Percentiles rank a stretch among this genome's conserved stretches.
Conservation (phyloP, 1,140 invertebrate genomes). For the Radopholus similis region DNA sequence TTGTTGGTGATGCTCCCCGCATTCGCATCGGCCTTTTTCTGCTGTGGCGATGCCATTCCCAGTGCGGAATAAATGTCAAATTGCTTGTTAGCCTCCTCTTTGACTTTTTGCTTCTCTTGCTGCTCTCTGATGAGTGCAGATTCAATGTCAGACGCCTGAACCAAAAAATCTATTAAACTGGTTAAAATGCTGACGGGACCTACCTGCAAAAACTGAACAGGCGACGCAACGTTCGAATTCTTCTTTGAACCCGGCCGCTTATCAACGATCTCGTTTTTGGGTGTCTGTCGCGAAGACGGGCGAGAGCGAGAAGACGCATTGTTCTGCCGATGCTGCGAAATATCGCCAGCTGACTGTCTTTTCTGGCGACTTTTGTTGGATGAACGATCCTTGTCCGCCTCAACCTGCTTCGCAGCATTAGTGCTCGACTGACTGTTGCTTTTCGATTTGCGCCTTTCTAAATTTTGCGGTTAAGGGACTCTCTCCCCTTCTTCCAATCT, state of each 20-base stretch:
- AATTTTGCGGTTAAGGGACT: too few relatives aligned
- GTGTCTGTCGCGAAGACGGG: background rate
- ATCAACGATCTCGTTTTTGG: background rate
- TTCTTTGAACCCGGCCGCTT: background rate
- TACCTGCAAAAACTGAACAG: background rate
- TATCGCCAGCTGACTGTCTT: background rate
- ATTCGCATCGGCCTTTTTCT: too few relatives aligned
- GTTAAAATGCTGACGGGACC: background rate
- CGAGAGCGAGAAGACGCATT: background rate
- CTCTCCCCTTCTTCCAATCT: too few relatives aligned
- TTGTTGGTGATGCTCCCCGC: too few relatives aligned
- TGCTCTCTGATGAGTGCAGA: background rate
- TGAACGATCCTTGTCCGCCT: background rate
- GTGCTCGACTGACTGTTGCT: too few relatives aligned
- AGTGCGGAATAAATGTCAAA: background rate
- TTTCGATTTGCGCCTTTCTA: too few relatives aligned
- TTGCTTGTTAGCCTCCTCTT: background rate
- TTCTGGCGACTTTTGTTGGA: background rate
- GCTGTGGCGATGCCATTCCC: background rate
- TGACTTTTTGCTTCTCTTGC: background rate
- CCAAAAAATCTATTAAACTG: background rate
- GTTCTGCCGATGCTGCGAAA: background rate
- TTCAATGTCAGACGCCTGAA: background rate
- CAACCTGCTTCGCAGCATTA: too few relatives aligned
- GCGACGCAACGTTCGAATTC: too few relatives aligned